Conservation (phyloP, 2,888 invertebrate genomes). For the Nebria salina region DNA sequence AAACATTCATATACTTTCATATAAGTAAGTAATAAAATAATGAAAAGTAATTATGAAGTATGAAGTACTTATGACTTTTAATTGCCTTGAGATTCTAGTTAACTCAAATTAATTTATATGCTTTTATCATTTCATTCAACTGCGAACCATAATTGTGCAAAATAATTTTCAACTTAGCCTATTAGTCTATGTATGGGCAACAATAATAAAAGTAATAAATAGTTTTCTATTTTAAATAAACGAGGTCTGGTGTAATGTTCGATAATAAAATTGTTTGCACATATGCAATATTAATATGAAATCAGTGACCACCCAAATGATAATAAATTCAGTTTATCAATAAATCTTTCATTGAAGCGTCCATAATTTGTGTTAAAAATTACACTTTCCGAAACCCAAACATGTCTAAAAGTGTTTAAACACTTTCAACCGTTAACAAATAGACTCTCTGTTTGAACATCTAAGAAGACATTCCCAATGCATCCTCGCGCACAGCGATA, state of each 20-base stretch:
- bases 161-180: background rate
- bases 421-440: background rate
- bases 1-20: background rate
- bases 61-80: background rate
- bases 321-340: background rate
- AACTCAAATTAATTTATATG: background rate
- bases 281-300: background rate
- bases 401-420: background rate
- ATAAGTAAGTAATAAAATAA: slow-evolving; percentile 1
- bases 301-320: slow-evolving; percentile 35
- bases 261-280: background rate
- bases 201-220: background rate
- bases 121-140: background rate
- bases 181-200: background rate
- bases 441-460: background rate
- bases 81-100: slow-evolving; percentile 14
- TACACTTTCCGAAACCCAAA: background rate
- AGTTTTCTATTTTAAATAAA: background rate
- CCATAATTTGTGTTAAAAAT: background rate
- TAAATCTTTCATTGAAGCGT: background rate
- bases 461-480: too few species aligned
- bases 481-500: background rate
- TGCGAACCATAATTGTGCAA: background rate
- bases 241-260: too few species aligned
- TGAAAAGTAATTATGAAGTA: background rate